Evolutionary conservation across 2,888 invertebrate species (phyloP).

Genomic region (Silvanus unidentatus): DNA sequence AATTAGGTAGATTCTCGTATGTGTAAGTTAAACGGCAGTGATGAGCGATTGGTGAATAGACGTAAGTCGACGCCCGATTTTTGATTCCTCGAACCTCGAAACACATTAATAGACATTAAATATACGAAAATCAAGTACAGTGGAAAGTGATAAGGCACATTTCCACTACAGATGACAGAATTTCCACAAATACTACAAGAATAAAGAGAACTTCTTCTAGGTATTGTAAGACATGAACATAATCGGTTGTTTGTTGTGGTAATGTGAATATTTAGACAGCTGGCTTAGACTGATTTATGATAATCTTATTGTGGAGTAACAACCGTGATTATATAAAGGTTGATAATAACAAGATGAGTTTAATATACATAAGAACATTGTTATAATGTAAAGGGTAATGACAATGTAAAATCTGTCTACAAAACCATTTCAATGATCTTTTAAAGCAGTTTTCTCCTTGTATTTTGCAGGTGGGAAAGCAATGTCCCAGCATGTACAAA

Average conservation of each 20-base stretch:
- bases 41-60: too few relatives aligned
- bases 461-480: constrained; percentile 61
- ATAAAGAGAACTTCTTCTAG: too few relatives aligned
- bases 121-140: too few relatives aligned
- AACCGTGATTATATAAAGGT: constrained; percentile 27
- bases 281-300: constrained; percentile 33
- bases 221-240: constrained; percentile 18
- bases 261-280: constrained; percentile 34
- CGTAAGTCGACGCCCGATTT: too few relatives aligned
- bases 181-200: too few relatives aligned
- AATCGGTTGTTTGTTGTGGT: constrained; percentile 24
- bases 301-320: constrained; percentile 33
- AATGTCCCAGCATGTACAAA: constrained; percentile 87
- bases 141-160: too few relatives aligned
- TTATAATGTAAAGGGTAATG: background rate
- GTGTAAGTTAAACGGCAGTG: too few relatives aligned
- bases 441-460: too few relatives aligned
- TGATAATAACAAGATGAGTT: constrained; percentile 21
- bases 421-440: background rate
- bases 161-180: too few relatives aligned
- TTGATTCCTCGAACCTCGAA: too few relatives aligned
- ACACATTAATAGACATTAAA: too few relatives aligned
- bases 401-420: background rate
- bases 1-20: too few relatives aligned
- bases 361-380: constrained; percentile 7